Base-by-base conservation (phyloP, 2,797 vertebrate genomes). In the Catharus ustulatus region DNA sequence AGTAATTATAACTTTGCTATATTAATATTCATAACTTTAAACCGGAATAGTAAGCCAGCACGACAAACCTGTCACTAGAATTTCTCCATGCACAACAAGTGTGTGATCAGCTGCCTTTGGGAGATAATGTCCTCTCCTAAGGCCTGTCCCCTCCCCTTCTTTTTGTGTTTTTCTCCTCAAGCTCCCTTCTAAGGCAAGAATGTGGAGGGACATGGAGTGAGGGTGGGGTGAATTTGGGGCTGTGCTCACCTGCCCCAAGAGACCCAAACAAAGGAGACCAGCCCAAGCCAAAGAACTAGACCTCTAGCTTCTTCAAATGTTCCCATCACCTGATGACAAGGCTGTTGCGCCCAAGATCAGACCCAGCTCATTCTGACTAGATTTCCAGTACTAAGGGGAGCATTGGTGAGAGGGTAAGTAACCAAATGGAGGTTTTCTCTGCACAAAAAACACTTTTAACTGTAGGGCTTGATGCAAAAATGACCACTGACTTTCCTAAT, bases 11-110 rank as follows among this genome's bases (percentile, higher is more conserved):
- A 98, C 97, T 97, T 97, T 90, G 59, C 88, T 89, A 71, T 94
- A 98, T 98, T 98, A 97, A 98, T 97, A 97, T 98, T 98, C 97
- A 98, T 98, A 95, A 93, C 97, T 97, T 97, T 96, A 97, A 97
- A 97, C 94, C 36, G 30, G 97, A 97, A 97, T 97, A 97, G 97
- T 97, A 97, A 97, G 96, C 83, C 95, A 93, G 95, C 90, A 79
- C 19, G 82, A 95, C 95, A 97, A 97, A 95, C 84, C 93, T 97
- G 90, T 95, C 97, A 93, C 68, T 97, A 95, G 97, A 94, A 88
- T 93, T 81, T 89, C 85, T 94, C 96, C 96, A 82, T 49, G 89
- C 77, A 97, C 96, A 96, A 95, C 90, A 96, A 95, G 77, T 15
- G 55, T 83, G 76, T 69, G 94, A 94, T 96, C 93, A 89, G 87